Base-by-base conservation (phyloP, 1,140 invertebrate species). In the Neuroterus valhalla region DNA sequence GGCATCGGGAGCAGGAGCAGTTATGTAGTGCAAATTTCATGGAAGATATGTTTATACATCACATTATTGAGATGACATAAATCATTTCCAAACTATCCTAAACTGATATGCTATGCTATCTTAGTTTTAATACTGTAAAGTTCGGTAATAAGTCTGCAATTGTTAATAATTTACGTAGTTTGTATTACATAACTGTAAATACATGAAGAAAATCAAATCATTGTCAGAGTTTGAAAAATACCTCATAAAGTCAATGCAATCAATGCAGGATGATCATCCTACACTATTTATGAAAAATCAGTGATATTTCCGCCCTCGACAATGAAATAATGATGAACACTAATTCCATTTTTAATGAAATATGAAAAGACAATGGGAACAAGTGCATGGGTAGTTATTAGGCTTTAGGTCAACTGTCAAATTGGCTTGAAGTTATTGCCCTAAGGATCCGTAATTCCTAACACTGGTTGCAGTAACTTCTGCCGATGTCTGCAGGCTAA, bases 381-480 rank as follows among this genome's bases (percentile, higher is more conserved):
- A 12, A 26, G 21, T 26, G 4, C 52, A 15, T 15, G 0, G 52
- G 46, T 19, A 19, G 10, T 48, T 48, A 48, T 48, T 62, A 26
- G 26, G 23, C 52, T 38, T 8, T 8, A 38, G 31, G 31, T 38
- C 31, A 8, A 8, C 3, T 62, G 52, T 62, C 52, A 62, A 62
- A 62, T 31, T 62, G 23, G 52, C 26, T 62, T 62, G 31, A 26
- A 62, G 52, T 62, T 62, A 62, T 62, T 11, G 23, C 52, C 31
- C 10, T 23, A 26, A 62, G 52, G 52, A 15, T 62, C 21, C 12
- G 26, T 62, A 12, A 62, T 62, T 26, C 15, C 23, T 31, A 62
- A 62, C 21, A 23, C 21, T 14, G 52, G 23, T 62, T 23, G 12
- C 52, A 62, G 21, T 62, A 62, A 62, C 23, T 62, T 62, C 21